phyloP scores from a whole-genome alignment of 2,888 invertebrate species.

The Acronicta leporina region DNA sequence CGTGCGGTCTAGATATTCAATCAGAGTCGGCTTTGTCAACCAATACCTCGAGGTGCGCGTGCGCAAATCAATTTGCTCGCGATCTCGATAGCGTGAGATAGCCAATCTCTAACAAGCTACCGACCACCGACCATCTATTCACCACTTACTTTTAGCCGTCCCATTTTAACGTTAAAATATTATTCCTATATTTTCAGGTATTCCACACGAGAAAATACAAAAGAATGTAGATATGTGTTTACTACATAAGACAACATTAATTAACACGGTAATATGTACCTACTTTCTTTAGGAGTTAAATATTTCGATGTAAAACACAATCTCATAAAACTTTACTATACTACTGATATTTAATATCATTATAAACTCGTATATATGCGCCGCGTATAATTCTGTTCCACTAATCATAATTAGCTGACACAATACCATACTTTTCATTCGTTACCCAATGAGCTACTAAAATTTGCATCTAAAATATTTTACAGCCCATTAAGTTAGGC shows the following conservation, averaged over 20 bases:
- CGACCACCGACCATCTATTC: slow-evolving; percentile 60
- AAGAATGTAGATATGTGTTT: no score
- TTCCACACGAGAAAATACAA: not conserved
- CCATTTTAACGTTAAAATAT: slow-evolving; percentile 37
- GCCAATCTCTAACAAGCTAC: slow-evolving; percentile 74
- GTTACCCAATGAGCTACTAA: slow-evolving; percentile 10
- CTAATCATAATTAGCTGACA: not conserved
- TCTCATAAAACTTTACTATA: no score
- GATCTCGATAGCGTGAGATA: slow-evolving; percentile 77
- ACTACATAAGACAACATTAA: no score
- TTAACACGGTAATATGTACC: no score
- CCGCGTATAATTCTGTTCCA: not conserved
- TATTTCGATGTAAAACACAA: no score
- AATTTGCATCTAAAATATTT: slow-evolving; percentile 19
- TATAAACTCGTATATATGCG: not conserved
- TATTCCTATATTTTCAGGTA: slow-evolving; percentile 8
- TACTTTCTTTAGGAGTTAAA: no score
- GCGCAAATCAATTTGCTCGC: slow-evolving; percentile 81
- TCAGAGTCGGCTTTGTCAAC: slow-evolving; percentile 74
- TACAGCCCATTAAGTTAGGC: slow-evolving; percentile 12
- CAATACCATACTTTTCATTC: not conserved
- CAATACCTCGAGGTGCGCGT: slow-evolving; percentile 73
- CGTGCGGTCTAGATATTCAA: slow-evolving; percentile 63
- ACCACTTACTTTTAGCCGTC: slow-evolving; percentile 47
- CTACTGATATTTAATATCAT: not conserved